Conservation (phyloP, 1,140 invertebrate species). For the Paracyclopina nana region DNA sequence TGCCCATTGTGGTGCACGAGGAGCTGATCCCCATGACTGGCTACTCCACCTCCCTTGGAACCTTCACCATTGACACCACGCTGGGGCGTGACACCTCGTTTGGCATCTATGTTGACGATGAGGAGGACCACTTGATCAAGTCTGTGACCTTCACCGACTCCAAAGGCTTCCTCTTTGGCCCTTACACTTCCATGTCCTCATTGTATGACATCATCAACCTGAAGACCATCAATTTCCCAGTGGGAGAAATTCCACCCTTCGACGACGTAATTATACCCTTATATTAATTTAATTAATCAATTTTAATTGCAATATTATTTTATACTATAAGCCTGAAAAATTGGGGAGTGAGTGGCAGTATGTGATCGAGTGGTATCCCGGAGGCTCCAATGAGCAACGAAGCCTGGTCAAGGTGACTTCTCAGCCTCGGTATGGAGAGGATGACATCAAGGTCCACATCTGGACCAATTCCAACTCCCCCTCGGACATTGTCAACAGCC, state of each 20-base stretch:
- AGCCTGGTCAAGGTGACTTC: conserved; percentile 4
- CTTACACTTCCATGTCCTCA: conserved; percentile 6
- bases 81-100: background rate
- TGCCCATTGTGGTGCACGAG: no score
- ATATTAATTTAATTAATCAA: no score
- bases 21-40: no score
- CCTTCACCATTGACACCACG: conserved; percentile 6
- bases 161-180: conserved; percentile 10
- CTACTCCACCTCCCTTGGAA: no score
- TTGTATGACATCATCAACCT: conserved; percentile 14
- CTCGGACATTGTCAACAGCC: background rate
- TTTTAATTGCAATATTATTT: conserved; percentile 1
- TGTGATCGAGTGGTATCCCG: conserved; percentile 7
- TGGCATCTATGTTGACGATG: conserved; percentile 12
- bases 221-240: conserved; percentile 14
- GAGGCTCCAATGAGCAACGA: background rate
- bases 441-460: conserved; percentile 1
- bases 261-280: conserved; percentile 10
- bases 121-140: conserved; percentile 12
- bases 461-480: conserved; percentile 13
- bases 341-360: conserved; percentile 10
- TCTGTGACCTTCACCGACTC: conserved; percentile 15
- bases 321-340: no score
- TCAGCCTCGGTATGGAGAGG: background rate
- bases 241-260: conserved; percentile 3